phyloP scores from a whole-genome alignment of 2,888 invertebrate species.

The Micoletzkya japonica region DNA sequence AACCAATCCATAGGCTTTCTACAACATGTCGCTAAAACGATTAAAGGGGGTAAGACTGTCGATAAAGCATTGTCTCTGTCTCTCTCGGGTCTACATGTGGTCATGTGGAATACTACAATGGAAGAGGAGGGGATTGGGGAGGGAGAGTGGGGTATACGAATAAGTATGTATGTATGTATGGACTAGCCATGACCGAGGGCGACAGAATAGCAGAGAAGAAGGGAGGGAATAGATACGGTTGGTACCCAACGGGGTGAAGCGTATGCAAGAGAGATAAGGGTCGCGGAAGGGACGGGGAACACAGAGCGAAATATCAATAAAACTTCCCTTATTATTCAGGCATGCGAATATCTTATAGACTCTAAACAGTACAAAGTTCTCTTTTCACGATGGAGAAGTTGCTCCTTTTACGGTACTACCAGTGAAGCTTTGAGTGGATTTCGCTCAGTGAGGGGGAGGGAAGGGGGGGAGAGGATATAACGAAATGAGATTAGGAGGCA shows the following conservation, averaged over 20 bases:
- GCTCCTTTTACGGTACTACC: conserved; percentile 9
- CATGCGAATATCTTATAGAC: too few species aligned
- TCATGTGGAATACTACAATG: too few species aligned
- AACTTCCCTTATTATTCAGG: too few species aligned
- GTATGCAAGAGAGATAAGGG: not conserved
- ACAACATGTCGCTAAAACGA: too few species aligned
- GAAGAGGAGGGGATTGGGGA: too few species aligned
- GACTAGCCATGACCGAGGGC: not conserved
- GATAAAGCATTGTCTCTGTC: not conserved
- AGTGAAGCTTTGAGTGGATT: conserved; percentile 23
- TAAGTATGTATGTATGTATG: conserved; percentile 1
- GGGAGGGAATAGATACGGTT: not conserved
- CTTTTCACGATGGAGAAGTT: conserved; percentile 1
- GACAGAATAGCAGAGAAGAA: not conserved
- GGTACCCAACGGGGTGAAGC: conserved; percentile 1
- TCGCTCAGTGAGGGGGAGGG: conserved; percentile 28
- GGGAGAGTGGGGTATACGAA: not conserved
- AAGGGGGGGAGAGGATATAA: conserved; percentile 12
- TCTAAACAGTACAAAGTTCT: too few species aligned
- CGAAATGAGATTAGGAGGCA: conserved; percentile 1
- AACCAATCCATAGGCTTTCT: too few species aligned
- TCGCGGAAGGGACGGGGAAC: not conserved
- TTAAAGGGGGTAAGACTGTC: too few species aligned
- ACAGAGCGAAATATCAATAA: too few species aligned
- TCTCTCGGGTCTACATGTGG: not conserved